Evolutionary conservation across 1,140 invertebrate genomes (phyloP), one percentile per base, ranked within the genome.

Genomic region (Lepidurus apus): DNA sequence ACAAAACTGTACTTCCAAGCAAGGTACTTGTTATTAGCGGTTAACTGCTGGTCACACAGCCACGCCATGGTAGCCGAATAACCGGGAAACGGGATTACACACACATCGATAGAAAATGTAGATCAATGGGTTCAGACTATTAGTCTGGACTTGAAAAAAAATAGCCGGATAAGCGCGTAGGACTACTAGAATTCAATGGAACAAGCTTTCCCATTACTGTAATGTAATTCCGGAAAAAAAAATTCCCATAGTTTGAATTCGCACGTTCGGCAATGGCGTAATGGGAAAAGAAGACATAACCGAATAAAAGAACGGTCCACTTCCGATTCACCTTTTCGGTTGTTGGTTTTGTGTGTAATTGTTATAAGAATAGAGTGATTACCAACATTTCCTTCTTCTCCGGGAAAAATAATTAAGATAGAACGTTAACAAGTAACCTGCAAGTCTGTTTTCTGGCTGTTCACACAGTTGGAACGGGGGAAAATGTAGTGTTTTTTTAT

Each of bases 21-120:
- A 21, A 65, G 21, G 13, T 65, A 65, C 53, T 65, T 7, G 13
- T 21, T 21, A 65, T 65, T 65, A 65, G 53, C 53, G 53, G 53
- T 65, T 17, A n/a, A 65, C 53, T 21, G 53, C 17, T 7, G 17
- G 53, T 17, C 21, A 13, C 17, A 21, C 17, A 65, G 5, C 53
- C 53, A 65, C 53, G 53, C 53, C 53, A 65, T 13, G 21, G 9
- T 65, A 65, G 53, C 53, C 53, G 53, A 65, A 65, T 65, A 65
- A 65, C 53, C 53, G 8, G 53, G 13, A 21, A 21, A 10, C 53
- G 13, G 17, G 0, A 7, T 21, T 65, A 65, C 21, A 13, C 7
- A 65, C 17, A n/a, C 17, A 21, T 65, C 21, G n/a, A 21, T n/a
- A 65, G 9, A 13, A 65, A 65, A 65, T 65, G 7, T 65, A 65